phyloP scores from a whole-genome alignment of 2,797 vertebrate genomes.

The Fringilla coelebs region DNA sequence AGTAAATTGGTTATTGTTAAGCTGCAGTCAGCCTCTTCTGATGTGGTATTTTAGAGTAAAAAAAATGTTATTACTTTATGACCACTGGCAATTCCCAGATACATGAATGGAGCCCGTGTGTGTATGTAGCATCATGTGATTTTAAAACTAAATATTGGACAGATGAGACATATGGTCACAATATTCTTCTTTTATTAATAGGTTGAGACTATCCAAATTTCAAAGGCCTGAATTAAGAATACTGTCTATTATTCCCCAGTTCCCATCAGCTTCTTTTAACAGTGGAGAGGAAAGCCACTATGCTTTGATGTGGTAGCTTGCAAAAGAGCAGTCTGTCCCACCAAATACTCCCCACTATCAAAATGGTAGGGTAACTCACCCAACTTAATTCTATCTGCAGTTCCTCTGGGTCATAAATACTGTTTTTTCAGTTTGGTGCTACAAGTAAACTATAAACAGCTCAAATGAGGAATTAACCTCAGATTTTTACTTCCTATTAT shows the following conservation, averaged over 20 bases:
- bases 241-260: neutral
- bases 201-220: slow-evolving; percentile 18
- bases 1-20: neutral
- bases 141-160: neutral
- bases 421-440: neutral
- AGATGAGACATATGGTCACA: slow-evolving; percentile 48
- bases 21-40: neutral
- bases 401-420: neutral
- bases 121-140: neutral
- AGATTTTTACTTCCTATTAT: neutral
- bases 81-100: neutral
- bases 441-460: neutral
- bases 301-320: slow-evolving; percentile 6
- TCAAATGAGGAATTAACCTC: neutral
- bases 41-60: neutral
- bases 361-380: neutral
- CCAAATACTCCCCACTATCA: neutral
- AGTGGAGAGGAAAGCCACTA: neutral
- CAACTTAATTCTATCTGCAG: neutral
- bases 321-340: neutral
- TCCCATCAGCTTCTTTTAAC: neutral
- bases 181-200: slow-evolving; percentile 39
- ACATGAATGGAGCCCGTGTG: neutral
- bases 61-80: neutral
- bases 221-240: slow-evolving; percentile 37